Evolutionary conservation across 2,113 vertebrate genomes (phyloP).

Genomic region (Cyanocitta stelleri): DNA sequence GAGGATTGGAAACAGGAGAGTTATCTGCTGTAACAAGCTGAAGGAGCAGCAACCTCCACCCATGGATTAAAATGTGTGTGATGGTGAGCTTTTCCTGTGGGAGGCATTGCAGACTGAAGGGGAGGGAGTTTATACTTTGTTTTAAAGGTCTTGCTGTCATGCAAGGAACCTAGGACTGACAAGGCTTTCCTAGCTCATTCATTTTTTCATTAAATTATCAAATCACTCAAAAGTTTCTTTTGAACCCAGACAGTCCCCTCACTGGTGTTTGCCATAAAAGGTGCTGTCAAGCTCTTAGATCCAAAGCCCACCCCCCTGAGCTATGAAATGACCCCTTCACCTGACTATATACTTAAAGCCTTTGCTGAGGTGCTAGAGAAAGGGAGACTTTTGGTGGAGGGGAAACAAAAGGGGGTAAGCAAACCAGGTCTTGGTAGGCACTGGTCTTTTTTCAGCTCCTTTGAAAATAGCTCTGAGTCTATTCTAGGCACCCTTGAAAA

Average conservation of each 20-base stretch:
- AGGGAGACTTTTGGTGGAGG: background rate
- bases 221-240: background rate
- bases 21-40: background rate
- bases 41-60: background rate
- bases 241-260: background rate
- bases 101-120: background rate
- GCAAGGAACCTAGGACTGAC: background rate
- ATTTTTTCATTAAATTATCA: background rate
- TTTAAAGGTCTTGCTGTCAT: background rate
- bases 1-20: background rate
- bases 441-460: background rate
- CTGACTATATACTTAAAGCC: background rate
- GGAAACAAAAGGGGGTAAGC: background rate
- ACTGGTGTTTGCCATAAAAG: background rate
- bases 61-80: background rate
- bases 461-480: background rate
- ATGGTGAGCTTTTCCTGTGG: background rate
- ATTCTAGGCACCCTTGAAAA: background rate
- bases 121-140: background rate
- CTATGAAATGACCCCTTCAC: background rate
- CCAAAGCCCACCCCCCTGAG: fast-evolving
- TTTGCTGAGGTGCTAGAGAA: background rate
- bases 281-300: background rate
- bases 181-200: background rate
- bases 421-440: background rate